Conservation (phyloP, 2,113 vertebrate genomes). For the Mohoua ochrocephala region DNA sequence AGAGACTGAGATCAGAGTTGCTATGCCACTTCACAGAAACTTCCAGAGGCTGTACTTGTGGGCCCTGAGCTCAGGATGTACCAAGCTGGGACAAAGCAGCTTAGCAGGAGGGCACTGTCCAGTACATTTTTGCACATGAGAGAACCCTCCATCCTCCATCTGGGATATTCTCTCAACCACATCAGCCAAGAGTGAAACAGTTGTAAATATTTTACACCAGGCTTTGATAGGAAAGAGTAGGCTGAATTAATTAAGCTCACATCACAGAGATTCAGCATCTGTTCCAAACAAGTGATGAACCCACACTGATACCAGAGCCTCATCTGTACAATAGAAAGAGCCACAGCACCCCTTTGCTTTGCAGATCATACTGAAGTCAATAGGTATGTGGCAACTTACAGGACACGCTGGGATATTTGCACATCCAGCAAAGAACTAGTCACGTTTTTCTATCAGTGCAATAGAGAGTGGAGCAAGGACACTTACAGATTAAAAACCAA, state of each 20-base stretch:
- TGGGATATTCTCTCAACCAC: not conserved
- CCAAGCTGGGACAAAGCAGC: not conserved
- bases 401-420: not conserved
- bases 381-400: not conserved
- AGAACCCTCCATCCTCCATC: not conserved
- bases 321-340: not conserved
- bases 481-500: not conserved
- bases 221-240: not conserved
- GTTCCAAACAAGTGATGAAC: slow-evolving; percentile 35
- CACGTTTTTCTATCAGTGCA: not conserved
- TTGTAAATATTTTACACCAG: not conserved
- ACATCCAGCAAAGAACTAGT: not conserved
- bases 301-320: not conserved
- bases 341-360: not conserved
- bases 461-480: not conserved
- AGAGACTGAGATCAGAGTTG: not conserved
- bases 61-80: not conserved
- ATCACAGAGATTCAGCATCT: not conserved
- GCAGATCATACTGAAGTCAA: not conserved
- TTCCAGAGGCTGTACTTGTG: not conserved
- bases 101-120: not conserved
- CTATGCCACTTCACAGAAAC: not conserved
- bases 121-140: not conserved
- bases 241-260: slow-evolving; percentile 29
- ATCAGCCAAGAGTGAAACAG: not conserved